Percentiles rank a stretch among this genome's conserved stretches.
Evolutionary conservation across 2,888 invertebrate genomes (phyloP).

Genomic region (Keiferia lycopersicella): DNA sequence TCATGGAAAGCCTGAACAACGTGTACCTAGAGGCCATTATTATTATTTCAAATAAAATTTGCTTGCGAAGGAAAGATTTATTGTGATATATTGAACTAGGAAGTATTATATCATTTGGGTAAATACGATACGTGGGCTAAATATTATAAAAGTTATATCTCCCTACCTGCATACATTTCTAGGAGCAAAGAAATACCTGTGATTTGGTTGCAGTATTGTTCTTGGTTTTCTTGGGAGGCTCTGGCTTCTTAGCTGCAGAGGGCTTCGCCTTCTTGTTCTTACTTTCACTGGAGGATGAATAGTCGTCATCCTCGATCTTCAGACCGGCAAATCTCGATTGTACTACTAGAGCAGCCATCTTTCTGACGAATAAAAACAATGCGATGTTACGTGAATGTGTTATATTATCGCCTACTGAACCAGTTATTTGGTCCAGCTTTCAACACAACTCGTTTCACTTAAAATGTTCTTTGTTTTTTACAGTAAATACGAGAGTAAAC

Average conservation of each 20-base stretch:
- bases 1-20: too few species aligned
- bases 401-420: background rate
- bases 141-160: background rate
- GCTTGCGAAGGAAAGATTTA: too few species aligned
- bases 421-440: background rate
- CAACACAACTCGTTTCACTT: conserved; percentile 1
- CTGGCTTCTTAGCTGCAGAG: conserved; percentile 55
- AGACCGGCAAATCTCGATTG: conserved; percentile 88
- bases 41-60: too few species aligned
- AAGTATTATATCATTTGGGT: too few species aligned
- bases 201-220: conserved; percentile 46
- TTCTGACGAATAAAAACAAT: conserved; percentile 22
- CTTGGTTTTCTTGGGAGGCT: conserved; percentile 60
- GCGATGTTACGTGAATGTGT: background rate
- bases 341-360: conserved; percentile 84
- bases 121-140: too few species aligned
- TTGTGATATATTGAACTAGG: too few species aligned
- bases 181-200: conserved; percentile 41
- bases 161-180: background rate
- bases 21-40: too few species aligned
- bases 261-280: conserved; percentile 66
- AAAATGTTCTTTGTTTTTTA: background rate
- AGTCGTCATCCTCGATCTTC: conserved; percentile 87
- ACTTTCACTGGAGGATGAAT: conserved; percentile 51
- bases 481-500: background rate